A percentile compares a stretch with the other conserved stretches of the same genome.
Evolutionary conservation across 2,113 vertebrate species (phyloP).

Genomic region (Hippocampus guttulatus): DNA sequence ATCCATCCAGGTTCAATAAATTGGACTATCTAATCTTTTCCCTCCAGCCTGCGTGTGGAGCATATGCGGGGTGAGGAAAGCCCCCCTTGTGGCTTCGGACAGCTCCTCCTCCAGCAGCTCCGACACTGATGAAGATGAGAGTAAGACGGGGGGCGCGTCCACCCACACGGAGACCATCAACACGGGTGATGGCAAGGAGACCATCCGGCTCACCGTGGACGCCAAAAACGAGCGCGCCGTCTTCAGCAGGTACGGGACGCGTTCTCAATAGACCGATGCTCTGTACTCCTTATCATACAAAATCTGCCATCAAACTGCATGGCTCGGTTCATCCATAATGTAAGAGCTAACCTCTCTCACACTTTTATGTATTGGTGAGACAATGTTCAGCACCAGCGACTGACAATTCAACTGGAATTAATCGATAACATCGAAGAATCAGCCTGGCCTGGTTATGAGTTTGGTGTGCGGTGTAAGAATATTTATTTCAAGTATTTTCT

Average conservation of each 20-base stretch:
- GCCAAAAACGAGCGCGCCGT: slow-evolving; percentile 71
- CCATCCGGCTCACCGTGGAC: slow-evolving; percentile 61
- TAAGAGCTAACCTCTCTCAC: no score
- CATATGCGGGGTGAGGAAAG: slow-evolving; percentile 78
- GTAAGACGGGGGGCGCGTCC: slow-evolving; percentile 52
- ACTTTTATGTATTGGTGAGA: no score
- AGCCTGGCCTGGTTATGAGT: no score
- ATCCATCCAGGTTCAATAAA: neutral
- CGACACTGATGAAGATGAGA: slow-evolving; percentile 77
- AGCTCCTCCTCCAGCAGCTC: slow-evolving; percentile 84
- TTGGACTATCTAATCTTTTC: neutral
- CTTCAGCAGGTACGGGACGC: slow-evolving; percentile 77
- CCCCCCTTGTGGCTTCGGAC: slow-evolving; percentile 79
- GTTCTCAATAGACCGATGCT: neutral
- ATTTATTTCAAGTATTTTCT: no score
- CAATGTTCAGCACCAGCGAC: no score
- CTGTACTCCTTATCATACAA: neutral
- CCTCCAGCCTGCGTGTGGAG: slow-evolving; percentile 81
- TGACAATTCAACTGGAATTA: no score
- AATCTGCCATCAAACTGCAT: no score
- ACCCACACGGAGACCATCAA: slow-evolving; percentile 67
- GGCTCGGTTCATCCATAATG: no score
- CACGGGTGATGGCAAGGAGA: slow-evolving; percentile 70
- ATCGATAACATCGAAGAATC: no score
- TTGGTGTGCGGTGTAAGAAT: no score